Evolutionary conservation across 2,888 invertebrate genomes (phyloP).

Genomic region (Lithophane semibrunnea): DNA sequence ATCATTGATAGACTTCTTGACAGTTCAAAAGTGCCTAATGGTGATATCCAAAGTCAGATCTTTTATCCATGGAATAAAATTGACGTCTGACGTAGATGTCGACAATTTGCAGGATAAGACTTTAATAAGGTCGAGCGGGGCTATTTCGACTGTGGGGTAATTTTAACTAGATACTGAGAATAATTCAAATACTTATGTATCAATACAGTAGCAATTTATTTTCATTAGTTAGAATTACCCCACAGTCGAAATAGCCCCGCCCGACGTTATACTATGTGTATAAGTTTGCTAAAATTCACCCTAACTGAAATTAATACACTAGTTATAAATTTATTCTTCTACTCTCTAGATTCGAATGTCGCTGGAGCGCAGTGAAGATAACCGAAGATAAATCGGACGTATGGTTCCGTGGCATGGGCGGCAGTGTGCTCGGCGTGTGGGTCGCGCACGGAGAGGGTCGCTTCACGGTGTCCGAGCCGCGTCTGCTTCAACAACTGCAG

Average conservation of each 20-base stretch:
- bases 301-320: neutral
- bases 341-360: slow-evolving; percentile 90
- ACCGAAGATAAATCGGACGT: slow-evolving; percentile 92
- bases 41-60: neutral
- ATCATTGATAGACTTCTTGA: neutral
- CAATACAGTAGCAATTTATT: no score
- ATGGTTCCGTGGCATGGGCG: slow-evolving; percentile 97
- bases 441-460: slow-evolving; percentile 98
- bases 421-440: slow-evolving; percentile 98
- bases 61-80: neutral
- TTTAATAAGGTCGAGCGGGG: no score
- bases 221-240: no score
- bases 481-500: slow-evolving; percentile 87
- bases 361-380: slow-evolving; percentile 94
- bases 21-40: neutral
- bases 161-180: no score
- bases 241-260: no score
- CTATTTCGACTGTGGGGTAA: no score
- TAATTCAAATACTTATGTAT: no score
- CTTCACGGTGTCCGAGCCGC: slow-evolving; percentile 91
- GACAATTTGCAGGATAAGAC: neutral
- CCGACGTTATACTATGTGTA: neutral
- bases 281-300: neutral
- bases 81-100: neutral
- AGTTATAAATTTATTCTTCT: neutral